Percentiles rank a stretch among this genome's conserved stretches.
phyloP scores from a whole-genome alignment of 2,888 invertebrate genomes.

The Dryococelus australis region DNA sequence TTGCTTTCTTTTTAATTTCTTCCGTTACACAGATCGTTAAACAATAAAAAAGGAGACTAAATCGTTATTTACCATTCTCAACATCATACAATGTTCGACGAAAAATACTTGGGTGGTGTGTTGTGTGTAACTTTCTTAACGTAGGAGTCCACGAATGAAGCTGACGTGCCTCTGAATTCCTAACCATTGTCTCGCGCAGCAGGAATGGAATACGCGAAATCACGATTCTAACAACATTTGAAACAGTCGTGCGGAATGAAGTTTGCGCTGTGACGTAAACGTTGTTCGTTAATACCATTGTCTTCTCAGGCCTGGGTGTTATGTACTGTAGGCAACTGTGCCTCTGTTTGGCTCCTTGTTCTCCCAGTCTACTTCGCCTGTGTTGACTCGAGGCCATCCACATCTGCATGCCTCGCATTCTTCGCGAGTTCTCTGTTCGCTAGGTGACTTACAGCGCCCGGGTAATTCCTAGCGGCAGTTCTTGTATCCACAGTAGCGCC shows the following conservation, averaged over 20 bases:
- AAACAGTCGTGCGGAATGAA: neutral
- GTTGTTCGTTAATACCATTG: neutral
- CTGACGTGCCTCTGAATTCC: no score
- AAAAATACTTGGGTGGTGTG: no score
- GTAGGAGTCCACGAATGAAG: no score
- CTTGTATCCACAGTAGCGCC: no score
- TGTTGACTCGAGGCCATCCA: neutral
- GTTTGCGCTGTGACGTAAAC: neutral
- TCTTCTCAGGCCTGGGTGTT: neutral
- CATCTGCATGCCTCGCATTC: neutral
- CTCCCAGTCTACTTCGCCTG: neutral
- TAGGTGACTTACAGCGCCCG: no score
- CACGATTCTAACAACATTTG: neutral
- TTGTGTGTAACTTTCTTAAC: no score
- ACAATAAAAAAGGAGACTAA: no score
- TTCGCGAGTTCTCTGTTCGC: neutral
- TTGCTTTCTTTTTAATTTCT: no score
- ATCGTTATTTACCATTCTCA: no score
- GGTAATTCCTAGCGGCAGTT: no score
- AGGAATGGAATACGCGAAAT: slow-evolving; percentile 16
- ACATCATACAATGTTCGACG: no score
- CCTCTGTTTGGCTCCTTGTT: neutral
- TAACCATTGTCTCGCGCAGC: neutral
- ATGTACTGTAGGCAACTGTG: neutral
- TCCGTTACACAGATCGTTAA: no score